Conservation (phyloP, 2,113 vertebrate species). For the Hippocampus zosterae region DNA sequence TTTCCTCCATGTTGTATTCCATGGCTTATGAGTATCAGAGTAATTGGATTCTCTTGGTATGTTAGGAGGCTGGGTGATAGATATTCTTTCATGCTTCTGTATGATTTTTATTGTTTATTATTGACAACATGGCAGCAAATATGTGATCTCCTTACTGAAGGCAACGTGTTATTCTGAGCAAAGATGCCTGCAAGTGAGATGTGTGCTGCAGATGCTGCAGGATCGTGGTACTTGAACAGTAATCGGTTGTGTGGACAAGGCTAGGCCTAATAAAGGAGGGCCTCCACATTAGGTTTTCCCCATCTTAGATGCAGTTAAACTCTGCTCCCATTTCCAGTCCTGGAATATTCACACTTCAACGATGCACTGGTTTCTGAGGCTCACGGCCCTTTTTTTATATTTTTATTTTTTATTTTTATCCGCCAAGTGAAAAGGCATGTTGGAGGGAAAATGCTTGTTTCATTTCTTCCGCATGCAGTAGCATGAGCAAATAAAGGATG, state of each 20-base stretch:
- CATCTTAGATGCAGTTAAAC: constrained; percentile 69
- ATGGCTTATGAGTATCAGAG: constrained; percentile 50
- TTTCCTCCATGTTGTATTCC: constrained; percentile 59
- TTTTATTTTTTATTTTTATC: constrained; percentile 19
- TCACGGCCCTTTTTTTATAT: constrained; percentile 21
- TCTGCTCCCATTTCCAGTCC: constrained; percentile 64
- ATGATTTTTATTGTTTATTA: constrained; percentile 45
- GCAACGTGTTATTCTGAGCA: constrained; percentile 44
- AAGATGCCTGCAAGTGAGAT: constrained; percentile 34
- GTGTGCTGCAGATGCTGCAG: constrained; percentile 29
- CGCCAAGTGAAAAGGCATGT: constrained; percentile 41
- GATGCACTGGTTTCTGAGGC: constrained; percentile 16
- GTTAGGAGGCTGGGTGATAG: constrained; percentile 9
- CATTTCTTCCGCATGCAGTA: constrained; percentile 18
- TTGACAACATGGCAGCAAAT: constrained; percentile 57
- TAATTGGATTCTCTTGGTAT: constrained; percentile 15
- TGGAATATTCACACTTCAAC: constrained; percentile 28
- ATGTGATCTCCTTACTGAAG: constrained; percentile 32
- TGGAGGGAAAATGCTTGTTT: constrained; percentile 10
- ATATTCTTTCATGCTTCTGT: constrained; percentile 41
- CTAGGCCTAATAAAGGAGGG: constrained; percentile 58
- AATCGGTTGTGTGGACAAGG: constrained; percentile 44
- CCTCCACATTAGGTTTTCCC: constrained; percentile 67
- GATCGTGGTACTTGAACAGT: constrained; percentile 47
- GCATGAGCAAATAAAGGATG: constrained; percentile 48